Base-by-base conservation (phyloP, 2,888 invertebrate genomes). In the Unio pictorum region DNA sequence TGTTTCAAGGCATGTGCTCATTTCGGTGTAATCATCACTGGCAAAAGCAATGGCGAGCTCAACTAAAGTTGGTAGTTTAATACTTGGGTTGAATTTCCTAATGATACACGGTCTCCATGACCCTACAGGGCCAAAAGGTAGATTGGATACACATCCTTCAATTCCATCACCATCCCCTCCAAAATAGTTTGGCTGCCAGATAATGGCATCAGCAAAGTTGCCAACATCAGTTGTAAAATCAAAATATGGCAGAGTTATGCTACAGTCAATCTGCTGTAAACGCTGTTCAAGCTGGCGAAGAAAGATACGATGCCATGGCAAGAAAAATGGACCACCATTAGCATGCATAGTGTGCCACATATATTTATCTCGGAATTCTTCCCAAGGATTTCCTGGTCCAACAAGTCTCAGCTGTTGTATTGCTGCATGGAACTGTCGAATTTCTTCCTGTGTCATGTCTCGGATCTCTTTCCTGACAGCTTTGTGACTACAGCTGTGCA, bases 181-280 rank as follows among this genome's bases (percentile, higher is more conserved):
- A 77, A 88, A 88, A 64, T 79, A 83, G 65, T 85, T 87, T 17
- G 88, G 84, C 75, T 88, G 87, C 88, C 88, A 89, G 26, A 88
- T 77, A 20, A 87, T 76, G 1, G 89, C 86, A 23, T 83, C 79
- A 55, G 82, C 78, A 66, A 88, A 80, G 61, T 82, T 81, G 4
- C 87, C 87, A 23, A 84, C 79, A 73, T 89, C 89, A 18, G 88
- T 87, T 0, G 88, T 85, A 72, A 88, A 88, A 68, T 89, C 89
- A 67, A 84, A 88, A 72, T 88, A 89, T 4, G 89, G 89, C n/a
- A 89, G 76, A 3, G 86, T 83, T 30, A 89, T 80, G 55, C 75
- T 73, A 66, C 88, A 88, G 79, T 88, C 87, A 7, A 88, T 81
- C 71, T 87, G 82, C 69, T 88, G 87, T 30, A 89, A 68, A 56